Percentiles rank a stretch among this genome's conserved stretches.
Conservation (phyloP, 2,113 vertebrate genomes). For the Nothocercus nigrocapillus region DNA sequence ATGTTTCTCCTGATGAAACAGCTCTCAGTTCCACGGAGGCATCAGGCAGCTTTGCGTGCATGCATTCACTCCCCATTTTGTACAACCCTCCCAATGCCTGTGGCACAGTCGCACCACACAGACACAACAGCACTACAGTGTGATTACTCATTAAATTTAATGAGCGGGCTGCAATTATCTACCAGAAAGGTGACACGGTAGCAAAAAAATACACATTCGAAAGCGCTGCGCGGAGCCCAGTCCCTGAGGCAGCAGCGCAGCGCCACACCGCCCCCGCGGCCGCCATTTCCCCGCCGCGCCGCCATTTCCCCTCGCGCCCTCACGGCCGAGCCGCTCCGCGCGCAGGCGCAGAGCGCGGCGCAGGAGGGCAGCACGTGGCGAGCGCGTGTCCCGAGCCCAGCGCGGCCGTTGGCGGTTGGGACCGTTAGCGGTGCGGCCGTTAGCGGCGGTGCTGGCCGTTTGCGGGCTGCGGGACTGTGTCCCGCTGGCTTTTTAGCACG, state of each 20-base stretch:
- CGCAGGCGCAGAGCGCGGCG: neutral
- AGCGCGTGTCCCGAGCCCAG: no score
- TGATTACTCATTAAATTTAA: conserved; percentile 64
- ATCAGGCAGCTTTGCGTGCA: neutral
- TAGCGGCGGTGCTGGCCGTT: no score
- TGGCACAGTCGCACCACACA: neutral
- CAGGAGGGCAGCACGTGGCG: no score
- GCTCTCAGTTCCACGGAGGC: neutral
- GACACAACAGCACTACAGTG: conserved; percentile 17
- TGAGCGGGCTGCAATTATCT: conserved; percentile 62
- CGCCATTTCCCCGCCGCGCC: no score
- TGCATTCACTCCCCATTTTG: conserved; percentile 40
- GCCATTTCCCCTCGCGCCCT: neutral
- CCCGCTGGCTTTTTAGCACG: neutral
- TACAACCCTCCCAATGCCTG: conserved; percentile 42
- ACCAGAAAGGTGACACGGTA: conserved; percentile 45
- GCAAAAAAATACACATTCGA: conserved; percentile 41
- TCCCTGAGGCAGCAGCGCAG: no score
- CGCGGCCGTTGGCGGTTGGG: no score
- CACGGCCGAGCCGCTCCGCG: no score
- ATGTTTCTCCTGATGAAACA: neutral
- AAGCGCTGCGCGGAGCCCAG: neutral
- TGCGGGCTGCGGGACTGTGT: neutral
- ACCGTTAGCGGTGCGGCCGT: no score
- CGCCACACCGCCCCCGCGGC: no score